These are phyloP conservation scores for Oligia latruncula DNA, from an alignment of 2,888 invertebrate genomes.

Conservation along the genomic window DNA sequence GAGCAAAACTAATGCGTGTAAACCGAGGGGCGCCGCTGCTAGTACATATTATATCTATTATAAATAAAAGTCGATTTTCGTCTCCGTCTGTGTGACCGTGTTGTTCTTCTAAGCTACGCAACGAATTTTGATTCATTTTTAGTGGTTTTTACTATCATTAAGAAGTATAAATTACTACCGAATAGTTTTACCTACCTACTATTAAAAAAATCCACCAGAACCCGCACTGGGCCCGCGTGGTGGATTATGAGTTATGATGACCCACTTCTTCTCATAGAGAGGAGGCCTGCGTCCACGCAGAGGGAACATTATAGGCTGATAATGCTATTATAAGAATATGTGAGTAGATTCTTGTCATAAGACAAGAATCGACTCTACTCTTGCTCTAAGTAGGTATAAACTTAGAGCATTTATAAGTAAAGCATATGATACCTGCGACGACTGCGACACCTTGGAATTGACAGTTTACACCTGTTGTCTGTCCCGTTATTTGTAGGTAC, in stretches of 20 bases:
- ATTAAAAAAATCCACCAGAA: too few species aligned
- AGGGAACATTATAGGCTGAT: not conserved
- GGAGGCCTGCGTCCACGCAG: too few species aligned
- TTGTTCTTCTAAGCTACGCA: not conserved
- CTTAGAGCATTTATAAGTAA: not conserved
- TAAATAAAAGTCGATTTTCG: not conserved
- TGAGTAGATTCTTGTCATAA: not conserved
- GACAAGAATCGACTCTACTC: too few species aligned
- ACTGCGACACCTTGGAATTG: not conserved
- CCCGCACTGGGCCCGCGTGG: too few species aligned
- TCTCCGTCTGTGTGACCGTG: not conserved
- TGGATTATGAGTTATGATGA: too few species aligned
- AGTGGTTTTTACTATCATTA: not conserved
- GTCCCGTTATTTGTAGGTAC: not conserved
- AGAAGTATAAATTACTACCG: not conserved
- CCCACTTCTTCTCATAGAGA: not conserved
- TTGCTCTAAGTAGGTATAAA: too few species aligned
- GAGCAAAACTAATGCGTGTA: too few species aligned
- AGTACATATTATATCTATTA: too few species aligned
- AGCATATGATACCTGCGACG: not conserved
- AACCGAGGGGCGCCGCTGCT: too few species aligned
- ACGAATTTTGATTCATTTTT: not conserved
- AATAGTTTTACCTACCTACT: not conserved
- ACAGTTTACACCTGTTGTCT: slow-evolving; percentile 14
- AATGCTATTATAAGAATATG: not conserved